Conservation (phyloP, 2,888 invertebrate species). For the Ormyrus nitidulus region DNA sequence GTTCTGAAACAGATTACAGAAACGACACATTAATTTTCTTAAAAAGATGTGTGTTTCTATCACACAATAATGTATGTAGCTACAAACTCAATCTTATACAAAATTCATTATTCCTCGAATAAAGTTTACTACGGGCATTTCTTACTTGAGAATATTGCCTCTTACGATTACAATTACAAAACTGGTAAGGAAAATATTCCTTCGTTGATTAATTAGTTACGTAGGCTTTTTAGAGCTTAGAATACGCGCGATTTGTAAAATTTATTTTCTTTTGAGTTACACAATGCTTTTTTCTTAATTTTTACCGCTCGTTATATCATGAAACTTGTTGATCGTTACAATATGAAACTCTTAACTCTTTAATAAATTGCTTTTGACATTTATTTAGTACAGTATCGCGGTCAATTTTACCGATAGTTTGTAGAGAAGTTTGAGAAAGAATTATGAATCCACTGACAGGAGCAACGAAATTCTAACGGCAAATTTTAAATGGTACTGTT, state of each 20-base stretch:
- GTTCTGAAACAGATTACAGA: background rate
- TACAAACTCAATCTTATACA: slow-evolving; percentile 15
- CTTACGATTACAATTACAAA: slow-evolving; percentile 61
- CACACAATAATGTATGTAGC: slow-evolving; percentile 1
- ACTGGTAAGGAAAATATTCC: slow-evolving; percentile 62
- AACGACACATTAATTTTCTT: slow-evolving; percentile 3
- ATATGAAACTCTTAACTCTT: slow-evolving; percentile 43
- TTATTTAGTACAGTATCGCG: slow-evolving; percentile 29
- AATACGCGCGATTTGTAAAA: slow-evolving; percentile 45
- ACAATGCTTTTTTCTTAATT: slow-evolving; percentile 29
- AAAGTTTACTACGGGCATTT: slow-evolving; percentile 35
- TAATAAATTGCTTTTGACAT: slow-evolving; percentile 50
- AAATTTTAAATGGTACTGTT: slow-evolving; percentile 25
- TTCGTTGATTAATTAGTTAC: slow-evolving; percentile 52
- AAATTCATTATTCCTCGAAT: slow-evolving; percentile 24
- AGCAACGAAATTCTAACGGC: slow-evolving; percentile 40
- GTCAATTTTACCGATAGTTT: slow-evolving; percentile 9
- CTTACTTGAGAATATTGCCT: slow-evolving; percentile 49
- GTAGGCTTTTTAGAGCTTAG: slow-evolving; percentile 49
- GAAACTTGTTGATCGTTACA: slow-evolving; percentile 24
- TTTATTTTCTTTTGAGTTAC: slow-evolving; percentile 43
- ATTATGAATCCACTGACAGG: slow-evolving; percentile 21
- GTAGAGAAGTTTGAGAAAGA: slow-evolving; percentile 22
- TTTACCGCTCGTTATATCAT: slow-evolving; percentile 21
- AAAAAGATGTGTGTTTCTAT: slow-evolving; percentile 6